A percentile compares a stretch with the other conserved stretches of the same genome.
Evolutionary conservation across 2,113 vertebrate genomes (phyloP).

Genomic region (Gyps fulvus): DNA sequence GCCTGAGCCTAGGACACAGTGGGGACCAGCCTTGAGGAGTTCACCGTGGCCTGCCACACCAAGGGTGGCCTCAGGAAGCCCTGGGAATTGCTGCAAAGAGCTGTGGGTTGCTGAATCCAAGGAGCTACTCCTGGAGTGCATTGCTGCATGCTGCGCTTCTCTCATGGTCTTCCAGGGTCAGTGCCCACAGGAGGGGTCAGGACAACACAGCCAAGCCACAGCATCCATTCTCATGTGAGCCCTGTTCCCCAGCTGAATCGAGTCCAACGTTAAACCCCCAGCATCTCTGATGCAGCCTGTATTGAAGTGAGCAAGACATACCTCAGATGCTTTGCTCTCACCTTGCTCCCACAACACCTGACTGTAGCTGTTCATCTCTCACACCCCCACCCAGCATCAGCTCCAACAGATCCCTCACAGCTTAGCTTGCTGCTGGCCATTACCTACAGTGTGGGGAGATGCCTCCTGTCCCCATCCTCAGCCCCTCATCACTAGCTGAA

Average conservation of each 20-base stretch:
- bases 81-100: neutral
- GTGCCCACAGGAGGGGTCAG: neutral
- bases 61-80: neutral
- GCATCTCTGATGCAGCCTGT: neutral
- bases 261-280: neutral
- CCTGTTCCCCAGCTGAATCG: neutral
- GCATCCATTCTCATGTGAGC: neutral
- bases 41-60: neutral
- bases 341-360: neutral
- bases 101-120: neutral
- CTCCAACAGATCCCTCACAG: neutral
- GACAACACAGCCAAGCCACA: neutral
- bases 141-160: neutral
- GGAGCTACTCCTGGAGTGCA: neutral
- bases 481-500: neutral
- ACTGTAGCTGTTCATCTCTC: neutral
- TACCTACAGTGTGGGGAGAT: neutral
- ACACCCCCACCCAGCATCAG: neutral
- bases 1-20: neutral
- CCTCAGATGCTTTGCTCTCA: neutral
- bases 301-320: neutral
- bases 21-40: neutral
- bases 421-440: neutral
- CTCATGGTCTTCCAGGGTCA: neutral
- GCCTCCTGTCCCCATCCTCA: neutral